Evolutionary conservation across 2,888 invertebrate species (phyloP), one percentile per base, ranked within the genome.

Genomic region (Cinara cedri): DNA sequence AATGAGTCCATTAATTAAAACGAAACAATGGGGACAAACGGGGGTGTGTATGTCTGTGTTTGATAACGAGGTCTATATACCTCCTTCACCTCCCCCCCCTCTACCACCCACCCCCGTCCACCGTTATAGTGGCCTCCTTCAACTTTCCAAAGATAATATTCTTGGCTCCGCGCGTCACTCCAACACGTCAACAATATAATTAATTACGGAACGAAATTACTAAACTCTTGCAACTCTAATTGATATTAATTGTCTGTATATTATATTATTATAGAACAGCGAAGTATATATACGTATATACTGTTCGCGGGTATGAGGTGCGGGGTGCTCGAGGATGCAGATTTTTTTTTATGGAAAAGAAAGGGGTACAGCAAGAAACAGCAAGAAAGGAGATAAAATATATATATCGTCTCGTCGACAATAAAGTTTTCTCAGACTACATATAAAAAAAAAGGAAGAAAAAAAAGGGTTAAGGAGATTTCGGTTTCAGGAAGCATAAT

Each of bases 191-290:
- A 78, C 78, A 60, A 78, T 78, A 78, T 78, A 78, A 78, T 78
- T 78, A 78, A 78, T 78, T 78, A 78, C 78, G 70, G 57, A 78
- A 78, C 78, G 68, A 78, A 78, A 78, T 78, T 78, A 78, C 78
- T 78, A 78, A 78, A 78, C 78, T 78, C 78, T 78, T 78, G 78
- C 78, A 70, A 78, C 78, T 78, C 78, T 78, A 78, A 78, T 78
- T 78, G 78, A 78, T 78, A 78, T 78, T 78, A 78, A 78, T 78
- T 78, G 78, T 78, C 68, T 78, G 78, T 68, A 60, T 70, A 60
- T 78, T 70, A 78, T 78, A 60, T 34, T 6, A 34, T 34, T 34
- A 34, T 34, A 34, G 3, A 34, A 70, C 76, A 16, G 21, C n/a
- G n/a, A 14, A 57, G 71, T 16, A 10, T 63, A 63, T 16, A 21